phyloP scores from a whole-genome alignment of 2,113 vertebrate species.

The Agapornis roseicollis region DNA sequence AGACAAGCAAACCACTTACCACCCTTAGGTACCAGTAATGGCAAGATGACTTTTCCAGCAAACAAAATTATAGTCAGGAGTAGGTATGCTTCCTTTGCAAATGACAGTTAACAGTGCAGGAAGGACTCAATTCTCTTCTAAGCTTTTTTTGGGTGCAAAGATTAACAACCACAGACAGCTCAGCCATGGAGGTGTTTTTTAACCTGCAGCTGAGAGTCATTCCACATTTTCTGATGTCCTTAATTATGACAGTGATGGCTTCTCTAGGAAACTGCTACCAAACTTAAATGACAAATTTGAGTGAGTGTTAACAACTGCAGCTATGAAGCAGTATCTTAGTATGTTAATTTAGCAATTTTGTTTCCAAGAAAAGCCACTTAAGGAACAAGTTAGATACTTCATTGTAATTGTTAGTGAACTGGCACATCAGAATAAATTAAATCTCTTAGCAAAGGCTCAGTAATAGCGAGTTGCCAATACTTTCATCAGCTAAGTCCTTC shows the following conservation, averaged over 20 bases:
- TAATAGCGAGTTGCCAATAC: background rate
- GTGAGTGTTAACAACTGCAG: background rate
- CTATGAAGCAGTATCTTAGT: background rate
- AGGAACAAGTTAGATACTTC: background rate
- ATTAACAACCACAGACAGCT: background rate
- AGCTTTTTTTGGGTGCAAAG: background rate
- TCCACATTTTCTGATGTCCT: background rate
- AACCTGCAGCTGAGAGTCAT: background rate
- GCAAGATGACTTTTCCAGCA: background rate
- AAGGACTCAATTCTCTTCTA: background rate
- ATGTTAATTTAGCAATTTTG: background rate
- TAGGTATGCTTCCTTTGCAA: background rate
- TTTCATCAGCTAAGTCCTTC: background rate
- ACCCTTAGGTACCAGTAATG: background rate
- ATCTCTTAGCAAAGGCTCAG: background rate
- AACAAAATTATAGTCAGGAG: background rate
- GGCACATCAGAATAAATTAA: background rate
- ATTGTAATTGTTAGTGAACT: background rate
- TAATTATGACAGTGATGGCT: background rate
- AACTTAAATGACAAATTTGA: background rate
- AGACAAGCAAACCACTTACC: background rate
- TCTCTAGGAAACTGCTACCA: background rate
- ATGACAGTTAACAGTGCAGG: background rate
- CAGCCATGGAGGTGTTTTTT: background rate
- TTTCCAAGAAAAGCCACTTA: slow-evolving; percentile 9